Percentiles rank a stretch among this genome's conserved stretches.
Conservation (phyloP, 1,140 invertebrate species). For the Pogonomyrmex barbatus region DNA sequence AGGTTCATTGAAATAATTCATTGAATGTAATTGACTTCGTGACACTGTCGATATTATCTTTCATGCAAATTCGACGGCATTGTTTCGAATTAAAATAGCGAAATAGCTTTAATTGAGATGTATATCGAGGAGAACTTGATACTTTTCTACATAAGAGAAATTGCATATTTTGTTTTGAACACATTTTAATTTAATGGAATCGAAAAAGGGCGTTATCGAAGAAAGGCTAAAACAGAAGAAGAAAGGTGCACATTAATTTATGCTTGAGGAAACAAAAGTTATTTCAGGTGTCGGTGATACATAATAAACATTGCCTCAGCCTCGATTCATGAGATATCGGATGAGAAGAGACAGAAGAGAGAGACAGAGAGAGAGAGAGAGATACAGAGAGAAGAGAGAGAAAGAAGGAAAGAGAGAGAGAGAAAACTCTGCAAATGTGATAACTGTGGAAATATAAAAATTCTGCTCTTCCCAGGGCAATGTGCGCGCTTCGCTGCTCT, state of each 20-base stretch:
- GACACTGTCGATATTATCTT: slow-evolving; percentile 17
- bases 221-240: slow-evolving; percentile 14
- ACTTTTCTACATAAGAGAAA: not conserved
- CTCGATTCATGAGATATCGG: slow-evolving; percentile 9
- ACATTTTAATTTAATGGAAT: slow-evolving; percentile 7
- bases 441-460: slow-evolving; percentile 34
- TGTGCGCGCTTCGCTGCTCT: slow-evolving; percentile 48
- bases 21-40: slow-evolving; percentile 18
- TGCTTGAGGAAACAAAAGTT: slow-evolving; percentile 6
- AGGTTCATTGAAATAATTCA: not conserved
- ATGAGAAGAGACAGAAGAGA: slow-evolving; percentile 21
- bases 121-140: not conserved
- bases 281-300: slow-evolving; percentile 2
- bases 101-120: slow-evolving; percentile 3
- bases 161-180: slow-evolving; percentile 11
- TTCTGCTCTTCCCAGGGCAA: slow-evolving; percentile 34
- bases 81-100: not conserved
- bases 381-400: slow-evolving; percentile 1
- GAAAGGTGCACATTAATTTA: slow-evolving; percentile 37
- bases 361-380: slow-evolving; percentile 10
- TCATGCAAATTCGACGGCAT: slow-evolving; percentile 10
- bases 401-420: slow-evolving; percentile 12
- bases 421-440: slow-evolving; percentile 42
- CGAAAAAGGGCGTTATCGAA: slow-evolving; percentile 1
- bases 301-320: slow-evolving; percentile 5